These are phyloP conservation scores for Miniopterus natalensis DNA, from an alignment of 2,113 vertebrate genomes.

Conservation along the genomic window DNA sequence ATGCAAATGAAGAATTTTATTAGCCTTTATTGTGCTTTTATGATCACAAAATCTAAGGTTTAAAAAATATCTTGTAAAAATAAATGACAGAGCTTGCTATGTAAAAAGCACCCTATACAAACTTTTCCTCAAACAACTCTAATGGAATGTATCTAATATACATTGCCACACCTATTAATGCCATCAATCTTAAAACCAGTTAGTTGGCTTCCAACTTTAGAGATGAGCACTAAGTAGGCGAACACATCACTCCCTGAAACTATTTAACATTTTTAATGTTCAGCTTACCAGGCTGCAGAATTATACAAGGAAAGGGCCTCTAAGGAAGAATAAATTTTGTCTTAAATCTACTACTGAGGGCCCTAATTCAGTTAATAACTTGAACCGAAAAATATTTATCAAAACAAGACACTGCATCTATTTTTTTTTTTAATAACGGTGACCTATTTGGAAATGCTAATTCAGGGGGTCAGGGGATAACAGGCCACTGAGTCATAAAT, in stretches of 20 bases:
- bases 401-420: slow-evolving; percentile 73
- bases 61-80: slow-evolving; percentile 50
- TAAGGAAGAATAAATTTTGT: slow-evolving; percentile 55
- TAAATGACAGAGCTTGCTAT: background rate
- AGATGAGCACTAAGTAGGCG: slow-evolving; percentile 60
- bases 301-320: background rate
- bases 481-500: slow-evolving; percentile 73
- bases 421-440: slow-evolving; percentile 83
- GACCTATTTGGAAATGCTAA: slow-evolving; percentile 83
- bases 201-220: slow-evolving; percentile 69
- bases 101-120: slow-evolving; percentile 46
- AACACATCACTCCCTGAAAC: slow-evolving; percentile 61
- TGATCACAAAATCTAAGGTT: slow-evolving; percentile 20
- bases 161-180: background rate
- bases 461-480: slow-evolving; percentile 74
- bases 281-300: slow-evolving; percentile 40
- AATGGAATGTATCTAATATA: slow-evolving; percentile 37
- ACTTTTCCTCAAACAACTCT: slow-evolving; percentile 51
- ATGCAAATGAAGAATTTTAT: slow-evolving; percentile 26
- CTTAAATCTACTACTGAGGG: slow-evolving; percentile 44
- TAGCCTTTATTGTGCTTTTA: slow-evolving; percentile 20
- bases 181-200: slow-evolving; percentile 74
- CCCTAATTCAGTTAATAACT: slow-evolving; percentile 67
- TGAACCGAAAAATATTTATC: slow-evolving; percentile 75
- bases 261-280: slow-evolving; percentile 41